Conservation (phyloP, 2,888 invertebrate genomes). For the Digitonthophagus gazella region DNA sequence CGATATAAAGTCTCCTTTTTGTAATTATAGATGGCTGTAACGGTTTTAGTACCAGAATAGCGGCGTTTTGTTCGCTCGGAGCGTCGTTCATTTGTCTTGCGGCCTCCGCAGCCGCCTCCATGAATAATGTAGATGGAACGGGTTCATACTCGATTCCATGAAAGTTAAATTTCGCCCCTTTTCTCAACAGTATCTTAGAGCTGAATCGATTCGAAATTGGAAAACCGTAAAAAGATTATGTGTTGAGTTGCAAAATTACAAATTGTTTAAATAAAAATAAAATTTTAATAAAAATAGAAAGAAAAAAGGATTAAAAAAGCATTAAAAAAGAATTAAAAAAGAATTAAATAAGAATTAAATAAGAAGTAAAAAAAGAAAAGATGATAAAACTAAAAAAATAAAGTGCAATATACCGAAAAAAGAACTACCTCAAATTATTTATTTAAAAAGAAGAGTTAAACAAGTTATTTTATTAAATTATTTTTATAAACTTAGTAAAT, state of each 20-base stretch:
- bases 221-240: too few species aligned
- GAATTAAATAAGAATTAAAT: neutral
- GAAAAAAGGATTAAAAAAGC: neutral
- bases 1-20: too few species aligned
- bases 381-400: neutral
- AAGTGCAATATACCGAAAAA: neutral
- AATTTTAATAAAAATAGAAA: neutral
- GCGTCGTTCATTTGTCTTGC: neutral
- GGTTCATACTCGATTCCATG: neutral
- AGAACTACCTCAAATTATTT: neutral
- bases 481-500: neutral
- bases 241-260: too few species aligned
- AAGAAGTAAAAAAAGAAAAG: neutral
- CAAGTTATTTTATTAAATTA: neutral
- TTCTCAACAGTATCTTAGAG: neutral
- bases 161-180: neutral
- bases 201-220: too few species aligned
- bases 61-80: neutral
- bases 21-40: neutral
- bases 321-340: neutral
- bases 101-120: neutral
- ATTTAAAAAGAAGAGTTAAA: neutral
- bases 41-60: neutral
- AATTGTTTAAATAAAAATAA: too few species aligned
- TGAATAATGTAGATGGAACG: neutral